Conservation (phyloP, 2,113 vertebrate genomes). For the Oenanthe melanoleuca region DNA sequence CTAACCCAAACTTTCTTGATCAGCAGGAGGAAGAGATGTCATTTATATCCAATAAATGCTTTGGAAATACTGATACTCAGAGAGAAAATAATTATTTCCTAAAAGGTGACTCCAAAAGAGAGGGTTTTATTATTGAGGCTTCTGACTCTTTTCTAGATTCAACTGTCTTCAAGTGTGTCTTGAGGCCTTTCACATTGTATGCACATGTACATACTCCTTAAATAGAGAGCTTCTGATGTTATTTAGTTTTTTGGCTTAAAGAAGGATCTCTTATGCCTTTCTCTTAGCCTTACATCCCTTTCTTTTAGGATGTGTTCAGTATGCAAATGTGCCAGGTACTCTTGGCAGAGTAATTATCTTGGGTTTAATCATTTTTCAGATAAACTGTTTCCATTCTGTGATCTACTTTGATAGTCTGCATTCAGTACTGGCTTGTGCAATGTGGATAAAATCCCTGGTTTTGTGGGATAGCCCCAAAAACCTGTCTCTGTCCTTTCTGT, state of each 20-base stretch:
- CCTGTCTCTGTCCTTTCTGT: neutral
- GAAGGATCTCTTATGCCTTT: neutral
- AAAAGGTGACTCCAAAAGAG: neutral
- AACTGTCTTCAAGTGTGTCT: neutral
- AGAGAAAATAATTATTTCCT: neutral
- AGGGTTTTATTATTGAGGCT: neutral
- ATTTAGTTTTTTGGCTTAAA: neutral
- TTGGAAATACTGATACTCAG: neutral
- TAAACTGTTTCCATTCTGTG: neutral
- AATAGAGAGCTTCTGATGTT: neutral
- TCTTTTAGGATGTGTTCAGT: neutral
- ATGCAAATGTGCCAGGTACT: neutral
- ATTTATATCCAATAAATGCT: neutral
- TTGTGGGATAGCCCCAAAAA: neutral
- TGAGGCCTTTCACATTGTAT: neutral
- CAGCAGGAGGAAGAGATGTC: neutral
- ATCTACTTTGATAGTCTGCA: neutral
- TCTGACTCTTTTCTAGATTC: neutral
- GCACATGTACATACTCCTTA: neutral
- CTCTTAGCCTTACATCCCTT: neutral
- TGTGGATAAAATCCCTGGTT: neutral
- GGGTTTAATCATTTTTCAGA: neutral
- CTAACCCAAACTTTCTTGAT: neutral
- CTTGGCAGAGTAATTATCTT: neutral
- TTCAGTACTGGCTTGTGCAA: neutral